Evolutionary conservation across 2,113 vertebrate species (phyloP), one percentile per base, ranked within the genome.

Genomic region (Calyptommatus sinebrachiatus): DNA sequence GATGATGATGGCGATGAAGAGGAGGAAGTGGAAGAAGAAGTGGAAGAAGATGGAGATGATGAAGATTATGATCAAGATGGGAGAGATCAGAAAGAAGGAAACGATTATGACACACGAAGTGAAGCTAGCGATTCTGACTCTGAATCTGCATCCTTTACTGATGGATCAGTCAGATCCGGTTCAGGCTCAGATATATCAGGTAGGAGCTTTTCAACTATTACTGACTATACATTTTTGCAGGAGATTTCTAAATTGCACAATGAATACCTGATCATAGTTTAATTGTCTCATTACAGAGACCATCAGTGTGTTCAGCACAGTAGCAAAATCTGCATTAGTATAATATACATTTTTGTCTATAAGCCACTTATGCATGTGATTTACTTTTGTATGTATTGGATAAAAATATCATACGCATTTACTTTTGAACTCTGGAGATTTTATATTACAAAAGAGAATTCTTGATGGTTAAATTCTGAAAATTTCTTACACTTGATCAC

Each of bases 81-180:
- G 46, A 91, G 95, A 90, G 88, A 97, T 93, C 90, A 95, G 81
- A 95, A 96, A 82, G 96, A 97, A 79, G 95, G 92, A 78, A 96
- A 95, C 31, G 98, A 99, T 91, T 99, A 99, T 20, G 98, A 99
- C 82, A 99, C 98, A 0, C 95, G 97, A 77, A 99, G 98, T 61
- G 98, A 99, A 90, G 98, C 98, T 66, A 99, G 98, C 0, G 98
- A 99, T 89, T 99, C 98, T 1, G 97, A 97, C 61, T 99, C 97
- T 9, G 97, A 97, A 81, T 99, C 98, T 0, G 96, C 97, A 73
- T 97, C 97, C 74, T 99, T 99, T 92, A 97, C 97, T 16, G 98
- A 99, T 21, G 97, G 96, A 2, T 98, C 98, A 5, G 96, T 96
- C 63, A 95, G 91, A 87, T 98, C 98, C 28, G 97, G 93, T 60